A percentile compares a stretch with the other conserved stretches of the same genome.
Evolutionary conservation across 2,888 invertebrate genomes (phyloP).

Genomic region (Abrostola tripartita): DNA sequence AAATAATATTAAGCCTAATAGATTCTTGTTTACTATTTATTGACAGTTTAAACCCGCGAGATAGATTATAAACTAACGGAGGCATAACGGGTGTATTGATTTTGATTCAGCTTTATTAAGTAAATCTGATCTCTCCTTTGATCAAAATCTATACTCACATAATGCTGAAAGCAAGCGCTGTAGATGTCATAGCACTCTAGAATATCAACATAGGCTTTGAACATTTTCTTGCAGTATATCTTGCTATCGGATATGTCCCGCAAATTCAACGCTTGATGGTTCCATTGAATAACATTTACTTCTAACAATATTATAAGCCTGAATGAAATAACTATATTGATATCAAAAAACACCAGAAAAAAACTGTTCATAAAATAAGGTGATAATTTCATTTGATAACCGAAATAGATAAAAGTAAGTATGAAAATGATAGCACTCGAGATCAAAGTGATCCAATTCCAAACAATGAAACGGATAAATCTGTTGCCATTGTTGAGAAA

Average conservation of each 20-base stretch:
- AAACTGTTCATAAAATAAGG: background rate
- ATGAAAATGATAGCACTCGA: background rate
- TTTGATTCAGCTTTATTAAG: background rate
- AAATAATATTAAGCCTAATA: too few relatives aligned
- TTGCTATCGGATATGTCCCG: background rate
- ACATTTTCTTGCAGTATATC: constrained; percentile 5
- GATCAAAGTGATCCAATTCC: constrained; percentile 22
- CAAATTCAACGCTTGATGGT: background rate
- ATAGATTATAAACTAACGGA: too few relatives aligned
- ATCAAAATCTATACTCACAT: constrained; percentile 21
- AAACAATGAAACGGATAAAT: background rate
- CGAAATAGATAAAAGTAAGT: background rate
- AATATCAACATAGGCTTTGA: constrained; percentile 27
- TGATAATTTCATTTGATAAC: background rate
- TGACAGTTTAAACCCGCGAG: too few relatives aligned
- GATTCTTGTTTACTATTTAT: too few relatives aligned
- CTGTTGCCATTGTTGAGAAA: constrained; percentile 7
- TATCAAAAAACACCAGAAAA: constrained; percentile 13
- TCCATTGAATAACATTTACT: constrained; percentile 26
- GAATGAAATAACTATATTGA: constrained; percentile 11
- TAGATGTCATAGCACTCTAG: constrained; percentile 21
- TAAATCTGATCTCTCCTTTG: background rate
- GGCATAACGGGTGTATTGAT: too few relatives aligned
- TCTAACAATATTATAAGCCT: constrained; percentile 14
- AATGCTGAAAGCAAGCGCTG: constrained; percentile 12